phyloP scores from a whole-genome alignment of 1,140 invertebrate genomes.

The Mya arenaria region DNA sequence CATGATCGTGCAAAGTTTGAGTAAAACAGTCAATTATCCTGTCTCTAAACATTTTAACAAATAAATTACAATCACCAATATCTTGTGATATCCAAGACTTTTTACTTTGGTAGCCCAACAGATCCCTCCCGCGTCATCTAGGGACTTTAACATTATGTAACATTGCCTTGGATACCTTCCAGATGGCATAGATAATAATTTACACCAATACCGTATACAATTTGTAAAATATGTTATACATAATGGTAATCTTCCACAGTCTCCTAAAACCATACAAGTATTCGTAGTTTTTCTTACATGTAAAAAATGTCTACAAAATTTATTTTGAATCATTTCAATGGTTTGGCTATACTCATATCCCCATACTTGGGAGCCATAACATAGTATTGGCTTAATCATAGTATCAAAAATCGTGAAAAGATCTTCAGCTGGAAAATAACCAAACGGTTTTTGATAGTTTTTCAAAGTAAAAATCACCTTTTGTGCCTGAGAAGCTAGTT shows the following conservation, averaged over 20 bases:
- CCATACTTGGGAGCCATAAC: constrained; percentile 34
- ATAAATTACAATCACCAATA: not conserved
- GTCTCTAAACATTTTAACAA: constrained; percentile 6
- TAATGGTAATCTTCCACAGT: constrained; percentile 27
- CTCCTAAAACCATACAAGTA: constrained; percentile 6
- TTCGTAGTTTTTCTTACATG: not conserved
- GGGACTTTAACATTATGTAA: constrained; percentile 16
- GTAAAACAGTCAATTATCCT: not conserved
- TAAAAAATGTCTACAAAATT: not conserved
- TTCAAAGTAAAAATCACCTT: not conserved
- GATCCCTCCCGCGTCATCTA: not conserved
- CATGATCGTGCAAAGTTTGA: not conserved
- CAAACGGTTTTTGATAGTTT: not conserved
- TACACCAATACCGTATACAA: constrained; percentile 9
- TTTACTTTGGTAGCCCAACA: constrained; percentile 22
- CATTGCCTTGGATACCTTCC: constrained; percentile 32
- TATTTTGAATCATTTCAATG: constrained; percentile 24
- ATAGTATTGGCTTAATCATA: constrained; percentile 12
- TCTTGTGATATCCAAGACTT: not conserved
- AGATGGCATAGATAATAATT: not conserved
- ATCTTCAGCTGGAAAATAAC: not conserved
- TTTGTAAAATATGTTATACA: constrained; percentile 11
- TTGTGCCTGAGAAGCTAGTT: not conserved
- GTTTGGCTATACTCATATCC: not conserved
- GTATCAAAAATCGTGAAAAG: constrained; percentile 25